Evolutionary conservation across 2,888 invertebrate species (phyloP), one percentile per base, ranked within the genome.

Genomic region (Stenichneumon culpator): DNA sequence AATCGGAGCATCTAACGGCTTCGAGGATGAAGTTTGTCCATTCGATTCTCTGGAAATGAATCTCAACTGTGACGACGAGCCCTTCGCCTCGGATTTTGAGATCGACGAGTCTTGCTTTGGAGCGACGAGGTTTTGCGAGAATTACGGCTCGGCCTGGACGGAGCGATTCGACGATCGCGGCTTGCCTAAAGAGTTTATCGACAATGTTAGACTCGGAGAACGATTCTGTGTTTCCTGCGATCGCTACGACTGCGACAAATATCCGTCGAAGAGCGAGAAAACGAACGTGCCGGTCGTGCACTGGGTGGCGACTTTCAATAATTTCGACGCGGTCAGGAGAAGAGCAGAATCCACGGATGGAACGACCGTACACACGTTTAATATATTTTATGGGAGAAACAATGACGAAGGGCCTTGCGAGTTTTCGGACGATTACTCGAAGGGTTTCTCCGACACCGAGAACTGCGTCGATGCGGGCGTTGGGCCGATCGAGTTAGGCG

Each of bases 141-240:
- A 54, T 9, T 79, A 78, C 11, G 36, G 9, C 47, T 70, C 69
- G 7, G 32, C 14, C 44, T 84, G 73, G 86, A 63, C 19, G 39
- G 68, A 74, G 54, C 77, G 75, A 16, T 83, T 82, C 47, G 79
- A 86, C n/a, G 54, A 79, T 36, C 84, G 75, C n/a, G 73, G 82
- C 22, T 69, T 70, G 14, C 5, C 50, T 25, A 11, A 70, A 1
- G 75, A 83, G 4, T 39, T 60, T 25, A 19, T 16, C 19, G 65
- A 28, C 5, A n/a, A 44, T 5, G 28, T 36, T 0, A 74, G 70
- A 47, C 52, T 77, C 2, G 72, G 79, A 11, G 63, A 79, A 77
- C 32, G 54, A 32, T 57, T 82, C n/a, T 79, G 57, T 11, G 77
- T 75, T 9, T 74, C 82, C 25, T 86, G 72, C 69, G 73, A 83